A percentile compares a stretch with the other conserved stretches of the same genome.
Conservation (phyloP, 2,113 vertebrate species). For the Tapirus terrestris region DNA sequence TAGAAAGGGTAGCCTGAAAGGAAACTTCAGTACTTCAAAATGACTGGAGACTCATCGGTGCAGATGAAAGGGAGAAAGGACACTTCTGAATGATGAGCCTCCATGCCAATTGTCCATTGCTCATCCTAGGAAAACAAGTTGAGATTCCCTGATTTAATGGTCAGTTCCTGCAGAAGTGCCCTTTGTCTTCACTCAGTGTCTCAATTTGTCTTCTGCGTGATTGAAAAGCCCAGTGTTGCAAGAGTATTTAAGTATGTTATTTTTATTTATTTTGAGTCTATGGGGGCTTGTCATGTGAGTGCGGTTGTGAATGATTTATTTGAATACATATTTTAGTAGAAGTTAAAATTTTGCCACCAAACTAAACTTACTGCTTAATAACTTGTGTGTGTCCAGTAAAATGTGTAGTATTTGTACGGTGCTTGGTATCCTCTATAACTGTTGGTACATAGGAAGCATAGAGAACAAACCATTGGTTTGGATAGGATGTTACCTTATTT, state of each 20-base stretch:
- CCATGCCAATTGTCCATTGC: not conserved
- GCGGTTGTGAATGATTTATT: not conserved
- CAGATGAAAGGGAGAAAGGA: not conserved
- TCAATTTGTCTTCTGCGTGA: not conserved
- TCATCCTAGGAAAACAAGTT: not conserved
- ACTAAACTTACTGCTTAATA: not conserved
- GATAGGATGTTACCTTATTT: not conserved
- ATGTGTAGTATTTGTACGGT: not conserved
- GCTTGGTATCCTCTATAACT: not conserved
- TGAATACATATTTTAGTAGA: not conserved
- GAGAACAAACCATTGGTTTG: not conserved
- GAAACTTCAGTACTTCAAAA: not conserved
- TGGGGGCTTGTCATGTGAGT: not conserved
- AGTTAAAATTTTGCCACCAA: not conserved
- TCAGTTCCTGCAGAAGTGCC: not conserved
- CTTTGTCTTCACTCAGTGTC: not conserved
- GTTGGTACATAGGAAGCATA: not conserved
- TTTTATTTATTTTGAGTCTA: constrained; percentile 59
- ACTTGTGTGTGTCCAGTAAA: not conserved
- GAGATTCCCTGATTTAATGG: constrained; percentile 28
- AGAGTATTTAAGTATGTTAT: not conserved
- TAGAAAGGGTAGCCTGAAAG: not conserved
- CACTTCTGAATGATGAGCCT: not conserved
- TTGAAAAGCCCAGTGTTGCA: not conserved
- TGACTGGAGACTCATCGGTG: not conserved